Evolutionary conservation across 2,888 invertebrate species (phyloP), one percentile per base, ranked within the genome.

Genomic region (Pammene fasciana): DNA sequence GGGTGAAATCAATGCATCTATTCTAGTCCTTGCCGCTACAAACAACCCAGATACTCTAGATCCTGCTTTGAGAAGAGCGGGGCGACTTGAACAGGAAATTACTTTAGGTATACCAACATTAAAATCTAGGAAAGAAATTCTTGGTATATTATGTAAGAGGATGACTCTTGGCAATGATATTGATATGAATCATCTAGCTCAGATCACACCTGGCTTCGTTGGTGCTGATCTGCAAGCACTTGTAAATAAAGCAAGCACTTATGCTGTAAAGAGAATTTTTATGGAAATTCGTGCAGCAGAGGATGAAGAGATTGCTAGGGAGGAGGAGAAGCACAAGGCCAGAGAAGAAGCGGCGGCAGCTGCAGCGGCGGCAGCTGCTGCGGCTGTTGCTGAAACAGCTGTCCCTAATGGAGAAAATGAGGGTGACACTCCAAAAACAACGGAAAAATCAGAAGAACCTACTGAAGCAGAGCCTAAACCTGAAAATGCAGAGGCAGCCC

Each of bases 1-100:
- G 75, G 82, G 84, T 86, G 78, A 93, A 79, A 85, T 86, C 80
- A 94, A 94, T 67, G 91, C 94, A 38, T 93, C 94, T 72, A 95
- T 98, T 1, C 86, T 99, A 71, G 96, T 99, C 14, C 95, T 99
- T 79, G 99, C 98, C n/a, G 98, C 99, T 0, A 99, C 99, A 45
- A 99, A 97, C 85, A 94, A 97, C 71, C 97, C 98, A 0, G 99
- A 99, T 86, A 93, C 96, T 0, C 92, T 99, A 60, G 99, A 99
- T 87, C 97, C 98, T 34, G 97, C 98, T 9, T 89, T 99, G 67
- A 94, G 99, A 75, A 93, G 98, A 75, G 97, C 98, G 7, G 99
- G 98, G 0, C 94, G 99, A 46, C 98, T 99, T 81, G 99, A 98
- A 89, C 95, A 97, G 76, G 99, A 99, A 93, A 97, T 99, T 54